phyloP scores from a whole-genome alignment of 2,888 invertebrate genomes.

The Ectemnius continuus region DNA sequence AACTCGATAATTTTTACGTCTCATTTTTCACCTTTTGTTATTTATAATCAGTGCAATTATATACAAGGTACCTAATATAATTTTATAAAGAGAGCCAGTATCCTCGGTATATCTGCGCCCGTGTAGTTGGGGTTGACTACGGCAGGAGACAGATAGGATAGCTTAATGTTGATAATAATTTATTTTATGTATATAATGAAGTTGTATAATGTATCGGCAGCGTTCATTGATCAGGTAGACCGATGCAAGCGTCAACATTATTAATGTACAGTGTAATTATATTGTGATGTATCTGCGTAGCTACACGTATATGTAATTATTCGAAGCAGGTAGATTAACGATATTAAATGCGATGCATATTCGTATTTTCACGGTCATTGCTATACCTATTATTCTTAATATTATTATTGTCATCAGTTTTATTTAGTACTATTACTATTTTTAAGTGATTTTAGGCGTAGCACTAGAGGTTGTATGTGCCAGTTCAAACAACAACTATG shows the following conservation, averaged over 20 bases:
- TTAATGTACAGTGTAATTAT: constrained; percentile 78
- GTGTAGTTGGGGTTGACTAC: constrained; percentile 54
- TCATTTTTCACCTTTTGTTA: constrained; percentile 64
- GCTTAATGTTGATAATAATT: constrained; percentile 78
- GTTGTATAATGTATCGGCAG: constrained; percentile 72
- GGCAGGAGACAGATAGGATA: constrained; percentile 69
- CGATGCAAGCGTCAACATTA: constrained; percentile 69
- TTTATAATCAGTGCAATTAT: constrained; percentile 77
- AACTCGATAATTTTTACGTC: constrained; percentile 64
- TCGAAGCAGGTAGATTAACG: constrained; percentile 60
- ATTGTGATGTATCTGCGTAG: constrained; percentile 77
- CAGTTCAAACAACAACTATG: constrained; percentile 61
- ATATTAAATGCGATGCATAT: constrained; percentile 59
- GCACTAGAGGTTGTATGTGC: constrained; percentile 70
- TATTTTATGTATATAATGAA: constrained; percentile 77
- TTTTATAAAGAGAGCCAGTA: constrained; percentile 78
- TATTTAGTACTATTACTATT: constrained; percentile 55
- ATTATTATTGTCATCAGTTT: constrained; percentile 55
- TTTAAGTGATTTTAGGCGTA: constrained; percentile 60
- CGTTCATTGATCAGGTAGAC: constrained; percentile 55
- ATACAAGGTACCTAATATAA: constrained; percentile 77
- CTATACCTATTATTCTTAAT: constrained; percentile 58
- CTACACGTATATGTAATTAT: constrained; percentile 66
- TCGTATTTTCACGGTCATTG: constrained; percentile 59
- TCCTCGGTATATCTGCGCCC: constrained; percentile 71